phyloP scores from a whole-genome alignment of 1,140 invertebrate genomes.

The Drosophila auraria region DNA sequence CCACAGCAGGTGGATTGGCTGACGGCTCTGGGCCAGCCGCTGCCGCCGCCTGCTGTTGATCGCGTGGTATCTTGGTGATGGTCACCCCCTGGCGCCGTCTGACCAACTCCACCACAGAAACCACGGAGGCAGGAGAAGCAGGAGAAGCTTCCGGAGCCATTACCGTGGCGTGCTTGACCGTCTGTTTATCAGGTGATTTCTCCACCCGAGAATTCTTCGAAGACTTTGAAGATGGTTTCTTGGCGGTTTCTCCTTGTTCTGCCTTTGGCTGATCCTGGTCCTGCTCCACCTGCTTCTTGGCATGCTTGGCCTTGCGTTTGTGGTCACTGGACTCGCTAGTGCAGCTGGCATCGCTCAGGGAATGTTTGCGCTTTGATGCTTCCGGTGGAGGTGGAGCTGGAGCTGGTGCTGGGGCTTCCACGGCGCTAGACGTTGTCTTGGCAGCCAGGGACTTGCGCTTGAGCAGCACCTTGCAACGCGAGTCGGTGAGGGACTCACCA shows the following conservation, averaged over 20 bases:
- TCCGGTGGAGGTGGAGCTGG: background rate
- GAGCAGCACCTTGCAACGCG: conserved; percentile 72
- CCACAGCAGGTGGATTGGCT: background rate
- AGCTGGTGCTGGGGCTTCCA: background rate
- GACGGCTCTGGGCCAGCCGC: background rate
- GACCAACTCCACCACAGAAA: conserved; percentile 73
- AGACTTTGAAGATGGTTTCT: background rate
- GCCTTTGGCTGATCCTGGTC: background rate
- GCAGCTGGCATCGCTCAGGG: conserved; percentile 60
- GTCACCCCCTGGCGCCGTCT: conserved; percentile 73
- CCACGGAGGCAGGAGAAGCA: conserved; percentile 27
- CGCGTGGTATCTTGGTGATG: conserved; percentile 74
- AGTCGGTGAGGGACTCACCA: conserved; percentile 59
- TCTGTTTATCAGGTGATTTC: background rate
- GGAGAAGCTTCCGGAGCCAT: background rate
- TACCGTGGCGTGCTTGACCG: background rate
- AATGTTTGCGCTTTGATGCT: conserved; percentile 62
- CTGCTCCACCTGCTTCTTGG: conserved; percentile 30
- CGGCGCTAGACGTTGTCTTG: conserved; percentile 11
- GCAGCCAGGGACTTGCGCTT: conserved; percentile 74
- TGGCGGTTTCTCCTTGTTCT: background rate
- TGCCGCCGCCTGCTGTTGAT: conserved; percentile 44
- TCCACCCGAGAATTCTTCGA: background rate
- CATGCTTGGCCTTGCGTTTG: conserved; percentile 51
- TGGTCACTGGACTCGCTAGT: conserved; percentile 58